Conservation (phyloP, 2,888 invertebrate species). For the Neria commutata region DNA sequence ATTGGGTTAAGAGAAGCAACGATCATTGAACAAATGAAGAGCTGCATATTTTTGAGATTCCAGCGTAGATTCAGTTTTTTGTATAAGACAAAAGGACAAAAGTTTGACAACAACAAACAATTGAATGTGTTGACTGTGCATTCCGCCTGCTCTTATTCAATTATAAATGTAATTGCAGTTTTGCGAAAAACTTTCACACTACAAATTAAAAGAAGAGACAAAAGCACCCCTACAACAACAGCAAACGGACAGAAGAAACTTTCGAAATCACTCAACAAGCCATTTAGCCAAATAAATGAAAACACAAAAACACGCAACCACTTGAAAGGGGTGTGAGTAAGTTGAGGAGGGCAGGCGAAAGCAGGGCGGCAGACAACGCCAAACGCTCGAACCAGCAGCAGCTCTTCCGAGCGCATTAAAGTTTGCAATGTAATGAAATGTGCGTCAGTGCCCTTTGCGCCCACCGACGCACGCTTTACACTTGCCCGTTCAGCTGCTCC, state of each 20-base stretch:
- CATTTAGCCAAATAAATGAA: slow-evolving; percentile 19
- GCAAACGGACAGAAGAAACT: slow-evolving; percentile 10
- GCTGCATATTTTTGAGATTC: too few species aligned
- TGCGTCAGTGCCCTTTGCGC: not conserved
- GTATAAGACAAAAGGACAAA: too few species aligned
- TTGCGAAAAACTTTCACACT: not conserved
- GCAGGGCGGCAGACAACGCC: not conserved
- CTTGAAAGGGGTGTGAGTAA: not conserved
- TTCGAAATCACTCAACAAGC: slow-evolving; percentile 27
- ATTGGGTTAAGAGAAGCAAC: too few species aligned
- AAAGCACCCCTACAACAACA: not conserved
- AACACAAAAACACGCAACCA: not conserved
- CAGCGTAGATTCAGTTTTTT: too few species aligned
- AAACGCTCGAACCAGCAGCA: not conserved
- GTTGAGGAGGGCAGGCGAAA: not conserved
- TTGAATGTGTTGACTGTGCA: too few species aligned
- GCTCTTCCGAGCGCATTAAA: not conserved
- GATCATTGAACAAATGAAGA: too few species aligned
- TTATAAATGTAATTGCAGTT: not conserved
- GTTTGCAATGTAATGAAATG: not conserved
- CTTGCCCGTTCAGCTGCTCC: not conserved
- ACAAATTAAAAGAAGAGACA: not conserved
- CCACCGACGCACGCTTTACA: not conserved
- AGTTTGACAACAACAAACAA: too few species aligned
- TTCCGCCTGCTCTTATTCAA: too few species aligned